Percentiles rank a stretch among this genome's conserved stretches.
Conservation (phyloP, 2,888 invertebrate genomes). For the Ceramica pisi region DNA sequence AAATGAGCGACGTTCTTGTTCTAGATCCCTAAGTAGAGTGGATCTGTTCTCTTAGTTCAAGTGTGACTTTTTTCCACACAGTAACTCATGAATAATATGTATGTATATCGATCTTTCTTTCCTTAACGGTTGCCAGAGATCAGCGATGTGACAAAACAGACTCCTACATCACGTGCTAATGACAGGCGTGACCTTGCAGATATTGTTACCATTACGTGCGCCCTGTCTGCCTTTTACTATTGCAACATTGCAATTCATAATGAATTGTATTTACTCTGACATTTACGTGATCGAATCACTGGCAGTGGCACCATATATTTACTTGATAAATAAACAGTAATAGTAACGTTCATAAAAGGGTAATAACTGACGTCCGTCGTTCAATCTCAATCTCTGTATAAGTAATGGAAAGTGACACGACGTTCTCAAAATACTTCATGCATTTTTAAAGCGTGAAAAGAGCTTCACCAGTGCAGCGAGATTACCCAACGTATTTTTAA, state of each 20-base stretch:
- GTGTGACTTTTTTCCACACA: slow-evolving; percentile 28
- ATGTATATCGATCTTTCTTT: slow-evolving; percentile 42
- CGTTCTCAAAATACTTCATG: slow-evolving; percentile 44
- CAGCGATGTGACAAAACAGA: slow-evolving; percentile 47
- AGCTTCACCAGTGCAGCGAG: slow-evolving; percentile 33
- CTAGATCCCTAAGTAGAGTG: slow-evolving; percentile 31
- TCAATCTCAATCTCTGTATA: slow-evolving; percentile 13
- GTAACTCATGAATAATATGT: slow-evolving; percentile 40
- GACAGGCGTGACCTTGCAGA: slow-evolving; percentile 51
- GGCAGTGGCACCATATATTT: neutral
- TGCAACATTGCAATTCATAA: slow-evolving; percentile 32
- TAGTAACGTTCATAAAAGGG: neutral
- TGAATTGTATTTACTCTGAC: slow-evolving; percentile 39
- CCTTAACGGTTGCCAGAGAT: slow-evolving; percentile 18
- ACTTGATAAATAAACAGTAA: slow-evolving; percentile 2
- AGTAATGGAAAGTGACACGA: slow-evolving; percentile 30
- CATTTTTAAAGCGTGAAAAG: slow-evolving; percentile 49
- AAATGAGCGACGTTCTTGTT: slow-evolving; percentile 25
- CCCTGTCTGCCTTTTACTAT: slow-evolving; percentile 52
- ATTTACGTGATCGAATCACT: slow-evolving; percentile 28
- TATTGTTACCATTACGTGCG: slow-evolving; percentile 42
- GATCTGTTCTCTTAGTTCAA: slow-evolving; percentile 15
- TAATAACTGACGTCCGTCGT: neutral
- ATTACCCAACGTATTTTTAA: slow-evolving; percentile 38
- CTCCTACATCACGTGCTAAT: slow-evolving; percentile 42